Conservation (phyloP, 2,888 invertebrate species). For the Aphidoletes aphidimyza region DNA sequence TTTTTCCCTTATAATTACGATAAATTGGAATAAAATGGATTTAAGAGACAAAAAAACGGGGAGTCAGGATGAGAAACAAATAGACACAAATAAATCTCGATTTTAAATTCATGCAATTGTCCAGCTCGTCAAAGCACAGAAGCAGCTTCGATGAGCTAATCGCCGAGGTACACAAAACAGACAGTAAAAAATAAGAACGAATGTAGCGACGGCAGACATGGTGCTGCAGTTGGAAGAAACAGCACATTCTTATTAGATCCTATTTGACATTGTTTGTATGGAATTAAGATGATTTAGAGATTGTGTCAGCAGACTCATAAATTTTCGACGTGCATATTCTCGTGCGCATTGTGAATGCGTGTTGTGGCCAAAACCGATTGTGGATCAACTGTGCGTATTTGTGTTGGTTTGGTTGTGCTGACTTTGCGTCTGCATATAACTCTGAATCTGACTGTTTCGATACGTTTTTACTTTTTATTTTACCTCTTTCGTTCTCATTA, state of each 20-base stretch:
- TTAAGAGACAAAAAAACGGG: neutral
- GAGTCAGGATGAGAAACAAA: neutral
- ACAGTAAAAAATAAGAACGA: neutral
- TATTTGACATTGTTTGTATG: constrained; percentile 29
- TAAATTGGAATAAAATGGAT: neutral
- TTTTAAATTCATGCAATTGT: neutral
- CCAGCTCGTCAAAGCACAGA: neutral
- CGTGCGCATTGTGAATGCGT: neutral
- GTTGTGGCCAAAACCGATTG: neutral
- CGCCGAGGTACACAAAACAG: neutral
- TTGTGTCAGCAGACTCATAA: constrained; percentile 36
- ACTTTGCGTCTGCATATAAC: neutral
- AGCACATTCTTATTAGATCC: constrained; percentile 29
- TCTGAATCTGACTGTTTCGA: neutral
- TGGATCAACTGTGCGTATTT: neutral
- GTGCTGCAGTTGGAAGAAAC: no score
- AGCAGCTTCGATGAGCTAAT: constrained; percentile 24
- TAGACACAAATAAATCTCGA: neutral
- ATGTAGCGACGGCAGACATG: neutral
- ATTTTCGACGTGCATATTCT: constrained; percentile 1
- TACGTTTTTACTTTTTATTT: neutral
- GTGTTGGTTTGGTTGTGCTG: neutral
- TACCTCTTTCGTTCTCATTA: neutral
- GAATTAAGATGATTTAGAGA: constrained; percentile 36
- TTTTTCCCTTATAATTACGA: neutral